These are phyloP conservation scores for Cephus nigrinus DNA, from an alignment of 2,888 invertebrate genomes.

Conservation along the genomic window DNA sequence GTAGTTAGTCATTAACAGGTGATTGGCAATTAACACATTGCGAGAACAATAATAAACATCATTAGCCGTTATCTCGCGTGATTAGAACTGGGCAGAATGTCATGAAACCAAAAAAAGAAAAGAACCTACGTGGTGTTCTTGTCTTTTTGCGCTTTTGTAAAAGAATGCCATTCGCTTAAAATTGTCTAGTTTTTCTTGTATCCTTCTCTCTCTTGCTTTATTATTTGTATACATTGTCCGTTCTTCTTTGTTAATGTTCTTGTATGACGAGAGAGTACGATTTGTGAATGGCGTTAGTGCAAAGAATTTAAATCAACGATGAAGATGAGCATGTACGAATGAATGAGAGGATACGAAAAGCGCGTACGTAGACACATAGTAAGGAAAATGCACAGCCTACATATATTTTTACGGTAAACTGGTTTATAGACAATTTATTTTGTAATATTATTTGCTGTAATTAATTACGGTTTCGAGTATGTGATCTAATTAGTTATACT, in stretches of 20 bases:
- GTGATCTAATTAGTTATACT: constrained; percentile 51
- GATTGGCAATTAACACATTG: neutral
- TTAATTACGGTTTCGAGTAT: constrained; percentile 47
- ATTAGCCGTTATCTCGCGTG: neutral
- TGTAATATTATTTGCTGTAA: constrained; percentile 50
- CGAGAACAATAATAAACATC: neutral
- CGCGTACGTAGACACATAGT: constrained; percentile 17
- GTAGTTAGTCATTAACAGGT: neutral
- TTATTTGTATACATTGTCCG: neutral
- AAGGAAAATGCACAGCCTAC: constrained; percentile 53
- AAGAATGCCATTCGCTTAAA: neutral
- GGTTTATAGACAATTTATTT: constrained; percentile 54
- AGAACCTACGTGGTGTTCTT: neutral
- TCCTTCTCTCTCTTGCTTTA: neutral
- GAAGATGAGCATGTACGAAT: constrained; percentile 16
- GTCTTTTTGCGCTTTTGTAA: neutral
- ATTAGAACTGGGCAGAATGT: neutral
- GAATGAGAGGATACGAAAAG: constrained; percentile 11
- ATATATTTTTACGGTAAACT: constrained; percentile 47
- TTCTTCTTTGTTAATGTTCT: neutral
- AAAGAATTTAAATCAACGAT: neutral
- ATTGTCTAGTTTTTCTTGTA: neutral
- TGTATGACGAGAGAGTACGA: neutral
- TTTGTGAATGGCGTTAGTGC: neutral
- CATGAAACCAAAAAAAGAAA: no score